Conservation (phyloP, 1,140 invertebrate species). For the Platorchestia sp. region DNA sequence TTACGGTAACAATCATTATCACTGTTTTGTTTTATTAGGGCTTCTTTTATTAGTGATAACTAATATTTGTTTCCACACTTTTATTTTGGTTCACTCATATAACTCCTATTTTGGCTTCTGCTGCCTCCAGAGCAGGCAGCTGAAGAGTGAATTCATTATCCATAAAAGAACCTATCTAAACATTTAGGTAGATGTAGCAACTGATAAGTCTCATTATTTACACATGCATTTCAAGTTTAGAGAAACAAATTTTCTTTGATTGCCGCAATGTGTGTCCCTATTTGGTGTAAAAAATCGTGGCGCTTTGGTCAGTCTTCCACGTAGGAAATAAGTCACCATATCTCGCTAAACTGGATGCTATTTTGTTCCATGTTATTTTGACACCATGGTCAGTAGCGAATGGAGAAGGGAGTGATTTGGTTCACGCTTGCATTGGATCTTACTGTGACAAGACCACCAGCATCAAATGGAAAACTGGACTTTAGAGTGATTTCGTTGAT, state of each 20-base stretch:
- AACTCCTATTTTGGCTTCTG: neutral
- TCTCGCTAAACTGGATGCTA: neutral
- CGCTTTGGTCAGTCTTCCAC: neutral
- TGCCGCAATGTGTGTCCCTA: neutral
- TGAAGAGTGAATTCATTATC: neutral
- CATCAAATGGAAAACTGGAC: no score
- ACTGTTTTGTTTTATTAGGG: neutral
- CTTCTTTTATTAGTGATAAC: neutral
- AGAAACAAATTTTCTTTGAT: neutral
- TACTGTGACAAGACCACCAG: neutral
- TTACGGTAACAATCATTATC: neutral
- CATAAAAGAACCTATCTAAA: neutral
- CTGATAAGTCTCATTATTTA: neutral
- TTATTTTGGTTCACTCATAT: neutral
- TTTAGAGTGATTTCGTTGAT: no score
- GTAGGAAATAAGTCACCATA: neutral
- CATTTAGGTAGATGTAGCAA: neutral
- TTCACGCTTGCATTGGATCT: neutral
- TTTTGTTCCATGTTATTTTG: neutral
- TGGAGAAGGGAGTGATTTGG: neutral
- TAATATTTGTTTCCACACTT: neutral
- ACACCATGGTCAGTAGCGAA: neutral
- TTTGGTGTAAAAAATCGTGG: neutral
- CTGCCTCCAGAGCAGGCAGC: neutral
- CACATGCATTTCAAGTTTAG: neutral